Conservation (phyloP, 2,113 vertebrate species). For the Nymphicus hollandicus region DNA sequence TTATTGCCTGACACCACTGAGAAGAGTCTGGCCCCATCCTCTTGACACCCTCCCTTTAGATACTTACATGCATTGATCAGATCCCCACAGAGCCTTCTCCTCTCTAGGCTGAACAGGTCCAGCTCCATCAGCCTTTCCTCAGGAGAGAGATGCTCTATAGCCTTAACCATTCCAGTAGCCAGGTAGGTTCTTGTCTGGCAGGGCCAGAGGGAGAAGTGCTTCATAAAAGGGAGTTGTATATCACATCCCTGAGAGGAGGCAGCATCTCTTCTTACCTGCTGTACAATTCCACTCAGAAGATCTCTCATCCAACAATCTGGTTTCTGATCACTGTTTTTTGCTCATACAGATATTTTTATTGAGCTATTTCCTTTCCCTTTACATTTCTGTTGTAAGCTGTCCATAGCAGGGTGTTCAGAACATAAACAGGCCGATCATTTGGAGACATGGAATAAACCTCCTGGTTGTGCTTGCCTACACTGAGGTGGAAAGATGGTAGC, state of each 20-base stretch:
- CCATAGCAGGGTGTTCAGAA: background rate
- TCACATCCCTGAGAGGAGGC: background rate
- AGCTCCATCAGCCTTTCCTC: background rate
- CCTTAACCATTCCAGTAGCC: background rate
- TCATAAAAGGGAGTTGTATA: background rate
- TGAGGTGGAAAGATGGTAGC: background rate
- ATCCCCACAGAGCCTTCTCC: background rate
- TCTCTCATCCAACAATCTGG: background rate
- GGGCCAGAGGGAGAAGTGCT: background rate
- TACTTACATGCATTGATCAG: background rate
- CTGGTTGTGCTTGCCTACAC: background rate
- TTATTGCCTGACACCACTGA: background rate
- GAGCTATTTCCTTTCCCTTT: background rate
- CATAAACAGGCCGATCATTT: background rate
- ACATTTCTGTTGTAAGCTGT: background rate
- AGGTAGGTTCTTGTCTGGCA: background rate
- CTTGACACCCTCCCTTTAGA: background rate
- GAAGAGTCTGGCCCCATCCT: background rate
- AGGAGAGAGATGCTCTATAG: background rate
- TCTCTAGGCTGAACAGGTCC: background rate
- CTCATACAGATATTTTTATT: background rate
- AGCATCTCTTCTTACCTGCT: background rate
- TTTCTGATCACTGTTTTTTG: background rate
- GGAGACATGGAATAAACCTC: background rate
- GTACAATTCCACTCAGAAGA: background rate